Base-by-base conservation (phyloP, 2,113 vertebrate species). In the Zingel zingel region DNA sequence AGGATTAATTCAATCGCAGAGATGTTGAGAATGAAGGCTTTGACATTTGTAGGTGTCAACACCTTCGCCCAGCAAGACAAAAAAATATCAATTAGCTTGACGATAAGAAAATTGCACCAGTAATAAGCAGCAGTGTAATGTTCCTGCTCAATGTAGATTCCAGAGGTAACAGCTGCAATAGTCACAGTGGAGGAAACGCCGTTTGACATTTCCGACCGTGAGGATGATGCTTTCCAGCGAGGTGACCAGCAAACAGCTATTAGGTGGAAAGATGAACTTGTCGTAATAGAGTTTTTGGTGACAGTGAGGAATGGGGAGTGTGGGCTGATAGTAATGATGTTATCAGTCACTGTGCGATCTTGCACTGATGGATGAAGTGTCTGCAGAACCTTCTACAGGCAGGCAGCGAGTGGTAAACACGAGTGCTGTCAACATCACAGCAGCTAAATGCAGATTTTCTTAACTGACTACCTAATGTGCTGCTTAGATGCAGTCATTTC, bases 321-420 rank as follows among this genome's bases (percentile, higher is more conserved):
- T 5, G 16, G 70, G 62, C 67, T 70, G 72, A 83, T 68, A 18
- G 83, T 84, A 81, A 91, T 77, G 75, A 89, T 79, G 77, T 84
- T 70, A 91, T 92, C 89, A 88, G 87, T 92, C 88, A 87, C 76
- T 39, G 64, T 61, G 87, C 48, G 85, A 89, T 86, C 77, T 36
- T 2, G 33, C 59, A 19, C 74, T 69, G 87, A 86, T 69, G 68
- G 78, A 87, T 77, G 53, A 66, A 59, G 71, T 33, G 66, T 67
- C 73, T 67, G 70, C 21, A 47, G 61, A 73, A 50, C 21, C 30
- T 43, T 69, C 62, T 47, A 73, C 76, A 39, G 23, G 43, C 27
- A 16, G 66, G 61, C 25, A 13, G 16, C 1, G 62, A 72, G 65
- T 7, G 14, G 45, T 14, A 36, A 73, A 63, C 71, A 30, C 0